Percentiles rank a stretch among this genome's conserved stretches.
phyloP scores from a whole-genome alignment of 1,140 invertebrate species.

The Drosophila leontia region DNA sequence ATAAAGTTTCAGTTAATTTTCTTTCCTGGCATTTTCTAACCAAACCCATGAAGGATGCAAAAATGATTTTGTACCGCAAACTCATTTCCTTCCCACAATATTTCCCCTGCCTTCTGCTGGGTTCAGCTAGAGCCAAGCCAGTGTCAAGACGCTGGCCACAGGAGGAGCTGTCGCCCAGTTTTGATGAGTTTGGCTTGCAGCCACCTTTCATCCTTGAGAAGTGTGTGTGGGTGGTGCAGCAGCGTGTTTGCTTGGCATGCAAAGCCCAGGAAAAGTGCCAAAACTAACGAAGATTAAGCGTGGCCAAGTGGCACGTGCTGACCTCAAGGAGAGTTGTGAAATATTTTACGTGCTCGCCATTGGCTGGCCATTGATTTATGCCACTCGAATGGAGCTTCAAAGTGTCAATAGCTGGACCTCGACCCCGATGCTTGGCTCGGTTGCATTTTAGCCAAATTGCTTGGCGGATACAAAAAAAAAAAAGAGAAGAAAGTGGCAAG shows the following conservation, averaged over 20 bases:
- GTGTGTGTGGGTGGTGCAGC: conserved; percentile 3
- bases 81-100: conserved; percentile 48
- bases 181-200: conserved; percentile 67
- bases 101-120: conserved; percentile 5
- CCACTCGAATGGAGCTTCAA: conserved; percentile 78
- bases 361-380: conserved; percentile 81
- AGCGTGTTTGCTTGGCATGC: conserved; percentile 74
- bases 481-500: conserved; percentile 5
- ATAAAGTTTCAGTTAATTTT: not conserved
- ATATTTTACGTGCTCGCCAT: conserved; percentile 78
- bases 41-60: not conserved
- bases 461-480: conserved; percentile 13
- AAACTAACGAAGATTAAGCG: conserved; percentile 81
- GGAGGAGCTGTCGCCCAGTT: conserved; percentile 48
- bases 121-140: conserved; percentile 26
- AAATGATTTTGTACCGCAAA: conserved; percentile 29
- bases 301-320: conserved; percentile 77
- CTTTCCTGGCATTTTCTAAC: not conserved
- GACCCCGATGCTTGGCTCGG: conserved; percentile 29
- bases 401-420: conserved; percentile 70
- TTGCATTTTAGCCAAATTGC: conserved; percentile 82
- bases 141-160: conserved; percentile 33
- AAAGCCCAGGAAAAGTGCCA: conserved; percentile 77
- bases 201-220: not conserved
- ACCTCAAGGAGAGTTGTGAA: conserved; percentile 70